phyloP scores from a whole-genome alignment of 2,797 vertebrate genomes.

The Salmo trutta region DNA sequence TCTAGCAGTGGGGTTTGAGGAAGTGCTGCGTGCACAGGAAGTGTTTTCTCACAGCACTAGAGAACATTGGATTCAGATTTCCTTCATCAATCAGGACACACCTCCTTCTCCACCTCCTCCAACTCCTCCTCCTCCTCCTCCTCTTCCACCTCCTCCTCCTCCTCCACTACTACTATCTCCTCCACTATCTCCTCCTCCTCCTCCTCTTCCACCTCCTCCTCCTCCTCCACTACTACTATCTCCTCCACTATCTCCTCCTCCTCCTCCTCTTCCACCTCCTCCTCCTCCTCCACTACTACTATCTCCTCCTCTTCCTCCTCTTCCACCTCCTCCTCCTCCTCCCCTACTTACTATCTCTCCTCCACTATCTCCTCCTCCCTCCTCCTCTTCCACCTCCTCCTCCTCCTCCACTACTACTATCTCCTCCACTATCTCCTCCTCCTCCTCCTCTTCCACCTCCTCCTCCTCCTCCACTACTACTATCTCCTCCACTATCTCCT shows the following conservation, averaged over 20 bases:
- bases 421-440: no score
- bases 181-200: no score
- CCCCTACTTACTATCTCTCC: fast-evolving
- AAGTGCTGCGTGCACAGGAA: constrained; percentile 27
- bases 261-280: background rate
- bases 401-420: no score
- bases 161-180: fast-evolving
- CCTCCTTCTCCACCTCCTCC: background rate
- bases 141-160: no score
- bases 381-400: no score
- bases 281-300: fast-evolving
- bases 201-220: background rate
- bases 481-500: no score
- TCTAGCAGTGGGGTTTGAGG: constrained; percentile 34
- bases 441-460: no score
- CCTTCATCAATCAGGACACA: constrained; percentile 54
- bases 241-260: background rate
- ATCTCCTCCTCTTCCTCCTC: fast-evolving
- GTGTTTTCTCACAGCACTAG: constrained; percentile 43
- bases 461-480: no score
- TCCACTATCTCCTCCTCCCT: no score
- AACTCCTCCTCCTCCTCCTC: no score
- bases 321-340: fast-evolving
- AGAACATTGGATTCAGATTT: constrained; percentile 35
- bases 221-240: fast-evolving